Base-by-base conservation (phyloP, 2,797 vertebrate species). In the Loriculus beryllinus region DNA sequence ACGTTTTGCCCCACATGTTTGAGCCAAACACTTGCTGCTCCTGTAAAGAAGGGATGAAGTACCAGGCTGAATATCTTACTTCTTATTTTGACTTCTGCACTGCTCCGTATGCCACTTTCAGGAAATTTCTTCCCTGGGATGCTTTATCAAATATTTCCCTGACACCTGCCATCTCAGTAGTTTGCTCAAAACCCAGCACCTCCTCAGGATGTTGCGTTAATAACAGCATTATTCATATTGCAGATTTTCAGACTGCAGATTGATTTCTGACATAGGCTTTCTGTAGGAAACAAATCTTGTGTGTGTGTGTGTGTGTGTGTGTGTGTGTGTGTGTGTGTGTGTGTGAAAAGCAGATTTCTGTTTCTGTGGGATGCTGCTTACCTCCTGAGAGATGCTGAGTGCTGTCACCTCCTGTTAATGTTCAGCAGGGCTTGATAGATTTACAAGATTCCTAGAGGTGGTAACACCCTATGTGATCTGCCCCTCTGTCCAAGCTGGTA, bases 21-120 rank as follows among this genome's bases (percentile, higher is more conserved):
- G 71, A 96, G 62, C 7, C 23, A 56, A 95, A 49, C 86, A 83
- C 43, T 94, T 98, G 96, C 94, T 94, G 71, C 88, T 65, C 5
- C 93, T 69, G 45, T 91, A 71, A 65, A 95, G 90, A 94, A 94
- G 39, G 57, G 59, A 59, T 68, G 39, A 2, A 65, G n/a, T 71
- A 54, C 31, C 28, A 68, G 54, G 22, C 14, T 51, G 14, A 83
- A 33, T 90, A 76, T 86, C 69, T 65, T 71, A 40, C 80, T 95
- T 68, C 12, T 69, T 51, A 48, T 70, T 68, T 74, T 86, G 12
- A 48, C 56, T 93, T 60, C 35, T 84, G 43, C 63, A 70, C 2
- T 88, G 47, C 7, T 67, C 12, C 28, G 17, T 35, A 31, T 40
- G 7, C 14, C 28, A 47, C 12, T 65, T 92, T 62, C 19, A 40